These are phyloP conservation scores for Bungarus multicinctus DNA, from an alignment of 2,113 vertebrate species.

Conservation along the genomic window DNA sequence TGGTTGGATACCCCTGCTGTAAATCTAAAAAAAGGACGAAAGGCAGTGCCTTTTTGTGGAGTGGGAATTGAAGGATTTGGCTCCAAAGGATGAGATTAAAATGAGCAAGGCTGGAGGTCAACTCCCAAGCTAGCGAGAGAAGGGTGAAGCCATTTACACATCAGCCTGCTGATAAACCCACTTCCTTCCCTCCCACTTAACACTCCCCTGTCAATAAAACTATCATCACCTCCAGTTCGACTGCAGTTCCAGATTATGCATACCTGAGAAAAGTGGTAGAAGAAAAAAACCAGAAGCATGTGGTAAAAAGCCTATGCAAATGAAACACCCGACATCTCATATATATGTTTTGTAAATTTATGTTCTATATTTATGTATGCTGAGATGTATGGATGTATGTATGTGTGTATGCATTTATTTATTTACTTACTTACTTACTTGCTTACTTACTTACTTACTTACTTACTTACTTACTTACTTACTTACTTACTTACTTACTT, in stretches of 20 bases:
- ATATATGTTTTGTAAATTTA: background rate
- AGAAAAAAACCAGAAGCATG: background rate
- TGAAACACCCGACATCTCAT: background rate
- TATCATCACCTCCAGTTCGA: conserved; percentile 21
- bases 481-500: no score
- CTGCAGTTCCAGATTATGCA: conserved; percentile 32
- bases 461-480: no score
- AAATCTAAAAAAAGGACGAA: background rate
- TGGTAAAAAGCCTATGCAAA: background rate
- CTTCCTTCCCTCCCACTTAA: background rate
- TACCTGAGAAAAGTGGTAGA: conserved; percentile 28
- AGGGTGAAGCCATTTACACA: background rate
- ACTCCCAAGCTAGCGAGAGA: background rate
- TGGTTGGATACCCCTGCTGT: no score
- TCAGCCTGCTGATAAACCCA: background rate
- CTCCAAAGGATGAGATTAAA: background rate
- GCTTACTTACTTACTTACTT: no score
- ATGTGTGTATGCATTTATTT: no score
- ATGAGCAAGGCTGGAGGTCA: conserved; percentile 7
- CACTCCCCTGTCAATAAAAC: conserved; percentile 7
- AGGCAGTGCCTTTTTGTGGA: conserved; percentile 19
- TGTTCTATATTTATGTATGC: no score
- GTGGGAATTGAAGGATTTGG: conserved; percentile 24
- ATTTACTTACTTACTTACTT: no score
- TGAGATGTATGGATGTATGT: no score